Percentiles rank a stretch among this genome's conserved stretches.
Conservation (phyloP, 2,888 invertebrate genomes). For the Thelaira solivaga region DNA sequence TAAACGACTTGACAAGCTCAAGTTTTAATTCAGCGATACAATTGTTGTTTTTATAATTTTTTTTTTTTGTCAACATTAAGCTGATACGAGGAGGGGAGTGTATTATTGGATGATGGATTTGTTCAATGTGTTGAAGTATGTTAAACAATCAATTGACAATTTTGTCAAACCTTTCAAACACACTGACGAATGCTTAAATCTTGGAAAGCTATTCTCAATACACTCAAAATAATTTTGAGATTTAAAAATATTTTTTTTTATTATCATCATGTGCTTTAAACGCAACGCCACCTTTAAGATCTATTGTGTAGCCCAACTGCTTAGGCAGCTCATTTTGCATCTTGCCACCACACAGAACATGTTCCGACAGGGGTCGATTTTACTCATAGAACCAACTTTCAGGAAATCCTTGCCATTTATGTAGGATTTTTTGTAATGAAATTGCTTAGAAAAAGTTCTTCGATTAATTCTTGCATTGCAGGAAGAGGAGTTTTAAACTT, state of each 20-base stretch:
- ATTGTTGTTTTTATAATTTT: slow-evolving; percentile 16
- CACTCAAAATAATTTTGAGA: slow-evolving; percentile 42
- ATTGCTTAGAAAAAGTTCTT: too few species aligned
- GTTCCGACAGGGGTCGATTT: too few species aligned
- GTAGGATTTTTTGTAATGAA: too few species aligned
- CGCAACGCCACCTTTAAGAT: too few species aligned
- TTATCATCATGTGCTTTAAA: background rate
- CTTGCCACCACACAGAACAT: too few species aligned
- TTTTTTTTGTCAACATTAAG: slow-evolving; percentile 1
- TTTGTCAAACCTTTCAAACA: slow-evolving; percentile 62
- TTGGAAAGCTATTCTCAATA: background rate
- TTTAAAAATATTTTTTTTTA: background rate
- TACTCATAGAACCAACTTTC: too few species aligned
- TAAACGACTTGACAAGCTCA: slow-evolving; percentile 41
- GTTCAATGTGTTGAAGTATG: slow-evolving; percentile 71
- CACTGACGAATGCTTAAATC: slow-evolving; percentile 21
- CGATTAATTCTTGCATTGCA: too few species aligned
- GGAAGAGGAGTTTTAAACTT: too few species aligned
- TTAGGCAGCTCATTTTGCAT: too few species aligned
- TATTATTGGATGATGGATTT: slow-evolving; percentile 73
- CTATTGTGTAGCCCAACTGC: too few species aligned
- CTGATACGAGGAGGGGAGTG: background rate
- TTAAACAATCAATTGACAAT: slow-evolving; percentile 75
- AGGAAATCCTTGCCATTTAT: too few species aligned
- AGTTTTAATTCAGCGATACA: slow-evolving; percentile 8